A percentile compares a stretch with the other conserved stretches of the same genome.
phyloP scores from a whole-genome alignment of 1,140 invertebrate genomes.

The Phthorimaea operculella region DNA sequence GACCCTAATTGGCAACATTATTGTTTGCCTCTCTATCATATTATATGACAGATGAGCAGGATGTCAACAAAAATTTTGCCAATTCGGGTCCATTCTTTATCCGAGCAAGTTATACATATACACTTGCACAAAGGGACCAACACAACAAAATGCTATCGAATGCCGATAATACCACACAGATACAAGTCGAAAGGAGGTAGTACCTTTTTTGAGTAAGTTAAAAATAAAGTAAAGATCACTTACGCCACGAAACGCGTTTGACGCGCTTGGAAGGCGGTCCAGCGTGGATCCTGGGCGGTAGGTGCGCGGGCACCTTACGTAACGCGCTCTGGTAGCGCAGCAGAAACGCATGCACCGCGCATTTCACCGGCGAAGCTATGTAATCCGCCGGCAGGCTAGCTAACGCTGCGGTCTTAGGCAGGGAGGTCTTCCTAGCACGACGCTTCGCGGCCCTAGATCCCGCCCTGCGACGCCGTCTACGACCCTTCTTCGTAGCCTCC shows the following conservation, averaged over 20 bases:
- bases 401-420: slow-evolving; percentile 1
- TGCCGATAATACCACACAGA: no score
- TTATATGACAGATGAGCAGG: no score
- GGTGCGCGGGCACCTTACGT: slow-evolving; percentile 45
- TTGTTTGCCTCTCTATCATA: no score
- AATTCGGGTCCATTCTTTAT: no score
- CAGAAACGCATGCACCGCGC: slow-evolving; percentile 50
- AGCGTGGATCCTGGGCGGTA: slow-evolving; percentile 47
- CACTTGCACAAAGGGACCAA: no score
- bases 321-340: slow-evolving; percentile 49
- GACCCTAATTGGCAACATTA: no score
- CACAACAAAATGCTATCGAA: no score
- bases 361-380: slow-evolving; percentile 33
- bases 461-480: slow-evolving; percentile 34
- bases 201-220: no score
- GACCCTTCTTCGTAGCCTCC: slow-evolving; percentile 31
- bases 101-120: no score
- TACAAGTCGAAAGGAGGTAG: no score
- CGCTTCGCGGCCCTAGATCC: slow-evolving; percentile 30
- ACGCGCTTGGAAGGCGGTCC: slow-evolving; percentile 51
- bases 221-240: slow-evolving; percentile 26
- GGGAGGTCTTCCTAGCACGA: slow-evolving; percentile 25
- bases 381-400: slow-evolving; percentile 10
- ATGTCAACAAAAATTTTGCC: no score
- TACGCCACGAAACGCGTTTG: slow-evolving; percentile 59